These are phyloP conservation scores for Teinopalpus imperialis DNA, from an alignment of 2,888 invertebrate genomes.

Conservation along the genomic window DNA sequence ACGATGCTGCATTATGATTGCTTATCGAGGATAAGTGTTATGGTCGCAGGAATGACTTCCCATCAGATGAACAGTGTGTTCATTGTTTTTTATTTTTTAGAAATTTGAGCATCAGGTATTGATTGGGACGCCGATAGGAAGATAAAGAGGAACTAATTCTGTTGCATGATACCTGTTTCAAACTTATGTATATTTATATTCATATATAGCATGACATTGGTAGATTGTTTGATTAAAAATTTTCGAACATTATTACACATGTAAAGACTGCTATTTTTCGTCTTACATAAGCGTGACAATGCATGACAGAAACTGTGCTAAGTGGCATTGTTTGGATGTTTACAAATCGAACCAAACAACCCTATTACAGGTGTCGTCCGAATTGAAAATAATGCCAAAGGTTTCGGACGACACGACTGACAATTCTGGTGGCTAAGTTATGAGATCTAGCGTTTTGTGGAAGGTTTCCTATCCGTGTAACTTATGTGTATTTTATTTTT, in stretches of 20 bases:
- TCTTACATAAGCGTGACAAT: constrained; percentile 22
- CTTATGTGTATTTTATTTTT: too few species aligned
- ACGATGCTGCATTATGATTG: too few species aligned
- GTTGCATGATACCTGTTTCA: too few species aligned
- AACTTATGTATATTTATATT: too few species aligned
- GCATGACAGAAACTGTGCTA: constrained; percentile 29
- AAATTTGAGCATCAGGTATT: too few species aligned
- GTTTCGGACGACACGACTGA: constrained; percentile 31
- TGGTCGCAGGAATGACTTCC: too few species aligned
- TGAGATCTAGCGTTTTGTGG: neutral
- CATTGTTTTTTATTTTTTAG: too few species aligned
- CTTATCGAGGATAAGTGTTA: too few species aligned
- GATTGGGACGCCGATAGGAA: too few species aligned
- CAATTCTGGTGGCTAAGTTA: constrained; percentile 15
- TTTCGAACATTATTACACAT: constrained; percentile 1
- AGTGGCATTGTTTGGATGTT: constrained; percentile 32
- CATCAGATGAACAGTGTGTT: too few species aligned
- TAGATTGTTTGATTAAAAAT: constrained; percentile 15
- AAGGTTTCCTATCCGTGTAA: too few species aligned
- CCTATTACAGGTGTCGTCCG: constrained; percentile 21
- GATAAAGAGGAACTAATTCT: too few species aligned
- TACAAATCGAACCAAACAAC: constrained; percentile 26
- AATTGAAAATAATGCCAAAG: constrained; percentile 31
- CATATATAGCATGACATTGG: constrained; percentile 17
- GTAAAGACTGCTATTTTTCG: constrained; percentile 6